These are phyloP conservation scores for Asobara japonica DNA, from an alignment of 1,140 invertebrate genomes.

Conservation along the genomic window DNA sequence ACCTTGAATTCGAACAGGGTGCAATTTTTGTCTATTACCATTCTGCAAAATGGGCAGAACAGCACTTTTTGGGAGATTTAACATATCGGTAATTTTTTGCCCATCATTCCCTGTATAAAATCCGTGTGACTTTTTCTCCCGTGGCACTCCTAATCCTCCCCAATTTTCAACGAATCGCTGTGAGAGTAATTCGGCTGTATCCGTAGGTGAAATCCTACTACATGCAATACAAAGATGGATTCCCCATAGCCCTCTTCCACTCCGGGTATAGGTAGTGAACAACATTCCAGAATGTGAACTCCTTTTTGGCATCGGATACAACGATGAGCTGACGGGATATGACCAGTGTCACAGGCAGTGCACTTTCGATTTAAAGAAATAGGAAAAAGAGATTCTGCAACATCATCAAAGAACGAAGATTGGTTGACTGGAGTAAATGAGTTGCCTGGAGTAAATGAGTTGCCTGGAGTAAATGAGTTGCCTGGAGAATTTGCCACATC, in stretches of 20 bases:
- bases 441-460: no score
- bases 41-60: slow-evolving; percentile 27
- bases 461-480: no score
- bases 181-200: background rate
- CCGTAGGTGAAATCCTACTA: background rate
- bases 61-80: background rate
- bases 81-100: slow-evolving; percentile 11
- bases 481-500: no score
- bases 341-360: slow-evolving; percentile 31
- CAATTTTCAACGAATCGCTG: slow-evolving; percentile 21
- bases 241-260: slow-evolving; percentile 37
- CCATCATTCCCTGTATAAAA: slow-evolving; percentile 9
- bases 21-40: slow-evolving; percentile 17
- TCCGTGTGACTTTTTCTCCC: background rate
- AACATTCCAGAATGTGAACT: slow-evolving; percentile 32
- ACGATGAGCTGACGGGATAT: slow-evolving; percentile 29
- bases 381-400: background rate
- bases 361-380: background rate
- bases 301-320: slow-evolving; percentile 34
- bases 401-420: no score
- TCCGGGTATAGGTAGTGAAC: slow-evolving; percentile 27
- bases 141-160: background rate
- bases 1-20: slow-evolving; percentile 14
- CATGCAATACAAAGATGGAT: slow-evolving; percentile 30
- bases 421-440: no score